Conservation (phyloP, 2,888 invertebrate genomes). For the Phasia obesa region DNA sequence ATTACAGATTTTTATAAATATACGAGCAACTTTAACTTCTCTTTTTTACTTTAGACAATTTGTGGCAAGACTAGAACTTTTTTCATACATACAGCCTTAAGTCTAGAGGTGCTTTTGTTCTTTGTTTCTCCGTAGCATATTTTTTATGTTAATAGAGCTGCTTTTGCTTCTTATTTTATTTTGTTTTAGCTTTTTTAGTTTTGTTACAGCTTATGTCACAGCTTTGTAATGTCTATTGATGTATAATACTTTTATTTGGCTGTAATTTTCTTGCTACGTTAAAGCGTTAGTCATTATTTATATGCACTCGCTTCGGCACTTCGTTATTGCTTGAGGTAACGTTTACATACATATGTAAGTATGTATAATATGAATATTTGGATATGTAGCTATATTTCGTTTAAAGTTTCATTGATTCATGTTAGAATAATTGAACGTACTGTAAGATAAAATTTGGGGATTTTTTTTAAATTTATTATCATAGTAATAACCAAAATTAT, state of each 20-base stretch:
- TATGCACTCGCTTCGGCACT: conserved; percentile 28
- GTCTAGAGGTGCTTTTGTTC: background rate
- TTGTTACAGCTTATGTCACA: background rate
- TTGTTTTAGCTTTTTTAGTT: background rate
- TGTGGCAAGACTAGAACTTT: background rate
- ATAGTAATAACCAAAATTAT: too few species aligned
- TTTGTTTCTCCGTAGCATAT: background rate
- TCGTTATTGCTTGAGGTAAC: background rate
- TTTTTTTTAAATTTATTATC: too few species aligned
- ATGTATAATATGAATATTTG: background rate
- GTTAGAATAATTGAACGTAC: too few species aligned
- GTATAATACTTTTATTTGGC: conserved; percentile 15
- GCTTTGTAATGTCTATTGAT: background rate
- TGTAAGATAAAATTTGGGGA: too few species aligned
- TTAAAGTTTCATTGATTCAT: too few species aligned
- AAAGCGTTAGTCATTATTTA: conserved; percentile 59
- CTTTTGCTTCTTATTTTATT: conserved; percentile 27
- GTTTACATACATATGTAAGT: background rate
- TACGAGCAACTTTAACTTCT: too few species aligned
- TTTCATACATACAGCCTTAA: background rate
- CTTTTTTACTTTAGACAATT: background rate
- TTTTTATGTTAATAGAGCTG: conserved; percentile 32
- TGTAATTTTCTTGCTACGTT: conserved; percentile 30
- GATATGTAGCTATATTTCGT: too few species aligned
- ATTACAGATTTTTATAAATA: too few species aligned